Conservation (phyloP, 2,888 invertebrate species). For the Monoplex corrugatus region DNA sequence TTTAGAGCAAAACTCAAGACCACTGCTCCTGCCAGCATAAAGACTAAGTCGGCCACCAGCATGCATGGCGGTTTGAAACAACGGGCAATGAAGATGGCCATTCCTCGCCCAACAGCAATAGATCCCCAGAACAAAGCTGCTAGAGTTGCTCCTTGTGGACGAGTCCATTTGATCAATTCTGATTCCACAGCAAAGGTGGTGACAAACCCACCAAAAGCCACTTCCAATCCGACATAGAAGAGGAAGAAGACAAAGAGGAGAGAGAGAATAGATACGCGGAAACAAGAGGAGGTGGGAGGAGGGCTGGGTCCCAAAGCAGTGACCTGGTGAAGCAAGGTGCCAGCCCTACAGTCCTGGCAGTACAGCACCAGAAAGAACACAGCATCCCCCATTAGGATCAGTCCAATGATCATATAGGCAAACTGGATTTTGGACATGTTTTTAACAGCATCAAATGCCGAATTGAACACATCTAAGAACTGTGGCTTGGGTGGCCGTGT, state of each 20-base stretch:
- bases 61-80: conserved; percentile 80
- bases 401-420: conserved; percentile 81
- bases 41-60: conserved; percentile 79
- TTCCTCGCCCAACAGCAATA: conserved; percentile 81
- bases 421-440: conserved; percentile 79
- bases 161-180: conserved; percentile 72
- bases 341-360: conserved; percentile 67
- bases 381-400: conserved; percentile 77
- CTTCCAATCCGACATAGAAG: conserved; percentile 82
- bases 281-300: conserved; percentile 55
- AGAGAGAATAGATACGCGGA: conserved; percentile 73
- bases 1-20: conserved; percentile 77
- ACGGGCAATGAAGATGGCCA: conserved; percentile 81
- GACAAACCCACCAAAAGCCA: conserved; percentile 82
- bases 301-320: conserved; percentile 52
- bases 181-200: conserved; percentile 79
- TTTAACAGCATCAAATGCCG: conserved; percentile 61
- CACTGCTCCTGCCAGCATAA: conserved; percentile 76
- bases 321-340: conserved; percentile 37
- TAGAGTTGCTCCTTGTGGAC: conserved; percentile 79
- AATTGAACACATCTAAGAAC: conserved; percentile 62
- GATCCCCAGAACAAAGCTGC: conserved; percentile 82
- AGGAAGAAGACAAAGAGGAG: conserved; percentile 81
- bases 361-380: conserved; percentile 79
- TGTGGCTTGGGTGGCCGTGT: conserved; percentile 61